These are phyloP conservation scores for Galemys pyrenaicus DNA, from an alignment of 2,113 vertebrate species.

Conservation along the genomic window DNA sequence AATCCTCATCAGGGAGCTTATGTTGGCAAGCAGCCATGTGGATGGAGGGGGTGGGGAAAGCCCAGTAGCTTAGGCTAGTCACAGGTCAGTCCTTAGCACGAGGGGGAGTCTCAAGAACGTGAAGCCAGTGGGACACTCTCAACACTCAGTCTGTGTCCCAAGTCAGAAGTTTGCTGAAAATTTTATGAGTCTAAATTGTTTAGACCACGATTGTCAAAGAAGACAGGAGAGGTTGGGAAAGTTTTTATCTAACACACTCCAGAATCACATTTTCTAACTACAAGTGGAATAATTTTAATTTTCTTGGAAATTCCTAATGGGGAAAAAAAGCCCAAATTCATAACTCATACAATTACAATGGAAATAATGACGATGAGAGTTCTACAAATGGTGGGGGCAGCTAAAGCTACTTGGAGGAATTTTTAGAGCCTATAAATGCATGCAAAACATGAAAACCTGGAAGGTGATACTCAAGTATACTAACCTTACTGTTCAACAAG, in stretches of 20 bases:
- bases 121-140: not conserved
- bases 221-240: not conserved
- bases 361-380: not conserved
- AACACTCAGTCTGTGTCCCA: not conserved
- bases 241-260: not conserved
- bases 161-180: not conserved
- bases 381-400: not conserved
- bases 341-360: too few relatives aligned
- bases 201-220: not conserved
- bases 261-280: not conserved
- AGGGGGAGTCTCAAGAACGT: too few relatives aligned
- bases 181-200: not conserved
- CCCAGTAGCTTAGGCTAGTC: not conserved
- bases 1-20: slow-evolving; percentile 53
- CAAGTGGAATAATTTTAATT: not conserved
- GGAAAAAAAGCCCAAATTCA: not conserved
- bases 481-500: not conserved
- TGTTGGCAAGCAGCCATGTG: slow-evolving; percentile 40
- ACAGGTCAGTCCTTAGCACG: too few relatives aligned
- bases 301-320: not conserved
- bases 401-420: not conserved
- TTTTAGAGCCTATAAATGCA: not conserved
- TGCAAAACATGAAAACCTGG: not conserved
- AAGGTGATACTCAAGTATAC: not conserved
- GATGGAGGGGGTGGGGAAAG: not conserved